These are phyloP conservation scores for Notospermus geniculatus DNA, from an alignment of 1,140 invertebrate species.

Conservation along the genomic window DNA sequence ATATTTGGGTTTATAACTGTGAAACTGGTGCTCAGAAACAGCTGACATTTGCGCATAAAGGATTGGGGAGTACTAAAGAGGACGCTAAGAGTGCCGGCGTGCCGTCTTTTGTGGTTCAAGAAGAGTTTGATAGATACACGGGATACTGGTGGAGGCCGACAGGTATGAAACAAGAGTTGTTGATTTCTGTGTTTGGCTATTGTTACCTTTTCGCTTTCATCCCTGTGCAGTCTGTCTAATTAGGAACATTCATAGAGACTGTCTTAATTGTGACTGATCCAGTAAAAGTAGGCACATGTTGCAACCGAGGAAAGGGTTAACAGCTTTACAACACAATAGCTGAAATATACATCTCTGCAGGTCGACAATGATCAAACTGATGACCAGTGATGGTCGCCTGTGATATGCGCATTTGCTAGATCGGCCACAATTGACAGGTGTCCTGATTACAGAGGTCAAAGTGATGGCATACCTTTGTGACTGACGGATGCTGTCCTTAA, in stretches of 20 bases:
- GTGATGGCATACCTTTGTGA: too few species aligned
- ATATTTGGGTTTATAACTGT: constrained; percentile 83
- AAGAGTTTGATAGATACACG: constrained; percentile 94
- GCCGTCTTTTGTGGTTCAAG: constrained; percentile 96
- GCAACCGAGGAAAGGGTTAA: too few species aligned
- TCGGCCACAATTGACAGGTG: too few species aligned
- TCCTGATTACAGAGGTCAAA: too few species aligned
- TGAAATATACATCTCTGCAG: too few species aligned
- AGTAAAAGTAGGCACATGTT: too few species aligned
- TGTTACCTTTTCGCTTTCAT: neutral
- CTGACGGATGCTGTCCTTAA: too few species aligned
- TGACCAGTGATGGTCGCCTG: too few species aligned
- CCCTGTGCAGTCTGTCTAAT: neutral
- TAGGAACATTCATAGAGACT: neutral
- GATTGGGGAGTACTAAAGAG: constrained; percentile 36
- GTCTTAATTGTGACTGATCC: too few species aligned
- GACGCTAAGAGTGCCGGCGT: constrained; percentile 74
- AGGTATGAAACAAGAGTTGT: neutral
- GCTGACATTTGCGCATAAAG: constrained; percentile 80
- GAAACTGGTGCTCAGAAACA: constrained; percentile 58
- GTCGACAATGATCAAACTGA: too few species aligned
- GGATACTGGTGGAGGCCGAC: constrained; percentile 96
- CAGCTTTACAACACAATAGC: too few species aligned
- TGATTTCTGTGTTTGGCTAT: neutral
- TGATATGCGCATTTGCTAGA: too few species aligned